Base-by-base conservation (phyloP, 1,140 invertebrate species). In the Druon quercuslanigerum region DNA sequence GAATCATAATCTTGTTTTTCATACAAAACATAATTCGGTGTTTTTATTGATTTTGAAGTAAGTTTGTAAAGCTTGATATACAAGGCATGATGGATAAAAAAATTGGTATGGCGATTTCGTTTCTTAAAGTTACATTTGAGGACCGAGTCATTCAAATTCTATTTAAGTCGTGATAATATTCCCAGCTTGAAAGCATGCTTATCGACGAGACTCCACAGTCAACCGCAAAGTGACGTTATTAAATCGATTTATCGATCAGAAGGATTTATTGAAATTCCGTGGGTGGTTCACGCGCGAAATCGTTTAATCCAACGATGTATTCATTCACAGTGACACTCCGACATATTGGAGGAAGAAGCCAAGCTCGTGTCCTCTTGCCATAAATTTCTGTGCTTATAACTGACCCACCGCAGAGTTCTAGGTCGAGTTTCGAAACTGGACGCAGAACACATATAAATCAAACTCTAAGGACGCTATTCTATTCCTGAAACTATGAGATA, bases 231-330 rank as follows among this genome's bases (percentile, higher is more conserved):
- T 66, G 60, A 40, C 25, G 6, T 66, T 66, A 66, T 66, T 66
- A 66, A 66, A 66, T 66, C 60, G 60, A 66, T 66, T 66, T 40
- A 66, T 40, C 25, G 60, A 66, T 66, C 60, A 66, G 60, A 66
- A 66, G 25, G 60, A 66, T 66, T 66, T 66, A 66, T 66, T 66
- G 60, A 66, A 66, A 66, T 66, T 66, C 60, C 60, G 60, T 66
- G 60, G 60, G 46, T 66, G 60, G 60, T 33, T 66, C 60, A 66
- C 25, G 60, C 25, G 25, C 33, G 40, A 66, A 66, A 66, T 66
- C 60, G 60, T 66, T 66, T 66, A 66, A 66, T 66, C 60, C 60
- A 66, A 66, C 60, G 60, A 66, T 40, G 60, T 66, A 66, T 66
- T 66, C 60, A 66, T 66, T 66, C 60, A 16, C 25, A 66, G 60